Conservation (phyloP, 2,797 vertebrate species). For the Myotis daubentonii region DNA sequence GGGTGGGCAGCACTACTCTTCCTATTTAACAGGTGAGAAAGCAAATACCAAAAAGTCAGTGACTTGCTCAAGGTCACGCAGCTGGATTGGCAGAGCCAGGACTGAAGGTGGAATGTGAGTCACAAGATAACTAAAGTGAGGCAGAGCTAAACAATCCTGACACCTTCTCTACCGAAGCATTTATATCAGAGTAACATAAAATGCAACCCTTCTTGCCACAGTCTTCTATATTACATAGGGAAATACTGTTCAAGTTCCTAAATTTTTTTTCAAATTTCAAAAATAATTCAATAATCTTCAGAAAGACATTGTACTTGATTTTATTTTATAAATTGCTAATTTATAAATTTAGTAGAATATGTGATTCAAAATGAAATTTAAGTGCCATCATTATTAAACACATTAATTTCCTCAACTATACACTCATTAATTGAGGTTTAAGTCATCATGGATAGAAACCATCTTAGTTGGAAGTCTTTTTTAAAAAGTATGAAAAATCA, state of each 20-base stretch:
- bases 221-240: background rate
- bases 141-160: background rate
- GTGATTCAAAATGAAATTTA: slow-evolving; percentile 32
- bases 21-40: background rate
- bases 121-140: background rate
- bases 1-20: too few relatives aligned
- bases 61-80: background rate
- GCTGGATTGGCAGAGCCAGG: background rate
- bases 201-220: background rate
- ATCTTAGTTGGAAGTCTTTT: background rate
- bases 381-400: background rate
- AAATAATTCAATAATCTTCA: slow-evolving; percentile 11
- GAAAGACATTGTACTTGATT: slow-evolving; percentile 23
- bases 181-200: background rate
- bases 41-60: background rate
- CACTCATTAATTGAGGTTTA: slow-evolving; percentile 28
- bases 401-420: slow-evolving; percentile 19
- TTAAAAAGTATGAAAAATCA: slow-evolving; percentile 1
- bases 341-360: slow-evolving; percentile 4
- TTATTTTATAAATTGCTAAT: slow-evolving; percentile 17
- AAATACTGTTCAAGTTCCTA: background rate
- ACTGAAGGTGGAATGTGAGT: background rate
- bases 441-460: background rate
- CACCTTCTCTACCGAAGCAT: background rate
- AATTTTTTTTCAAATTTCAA: background rate